Evolutionary conservation across 2,113 vertebrate species (phyloP), one percentile per base, ranked within the genome.

Genomic region (Dasyprocta punctata): DNA sequence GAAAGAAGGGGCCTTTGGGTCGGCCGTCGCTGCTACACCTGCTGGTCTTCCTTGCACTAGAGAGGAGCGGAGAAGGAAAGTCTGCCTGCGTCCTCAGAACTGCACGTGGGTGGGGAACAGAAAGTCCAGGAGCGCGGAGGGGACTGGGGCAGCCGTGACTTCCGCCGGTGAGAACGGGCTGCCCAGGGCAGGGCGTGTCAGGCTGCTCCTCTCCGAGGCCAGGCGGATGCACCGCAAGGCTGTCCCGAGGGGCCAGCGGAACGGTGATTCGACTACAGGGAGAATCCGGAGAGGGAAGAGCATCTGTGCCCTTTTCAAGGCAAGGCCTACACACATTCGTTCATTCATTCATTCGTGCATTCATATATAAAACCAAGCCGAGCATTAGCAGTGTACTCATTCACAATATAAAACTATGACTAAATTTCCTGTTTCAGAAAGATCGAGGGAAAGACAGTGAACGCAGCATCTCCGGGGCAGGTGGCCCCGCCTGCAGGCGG

Each of bases 101-200:
- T 28, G 41, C 2, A 24, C 49, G 7, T 4, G 1, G 17, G 1
- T 47, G 22, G 17, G 4, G 77, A 2, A 33, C n/a, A 6, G 36
- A 28, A 20, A 22, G 17, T 7, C 19, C 14, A 1, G 6, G 30
- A 1, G 47, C 6, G 5, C 20, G 7, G 47, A 5, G 1, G 3
- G 19, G 8, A 20, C 13, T 5, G 26, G 19, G 0, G 7, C 20
- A 2, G 0, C 3, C 22, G 4, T 0, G 16, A 28, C 38, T 80
- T 11, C 7, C n/a, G 28, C 2, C 28, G n/a, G 33, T 13, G 47
- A 75, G 41, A 28, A 16, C 19, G 58, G 54, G 36, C 4, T 17
- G 20, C 16, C 20, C 17, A 6, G 0, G 28, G 87, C 5, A 61
- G 33, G 30, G 30, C 87, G 1, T 16, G 10, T 19, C 8, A n/a